Conservation (phyloP, 2,113 vertebrate species). For the Carollia perspicillata region DNA sequence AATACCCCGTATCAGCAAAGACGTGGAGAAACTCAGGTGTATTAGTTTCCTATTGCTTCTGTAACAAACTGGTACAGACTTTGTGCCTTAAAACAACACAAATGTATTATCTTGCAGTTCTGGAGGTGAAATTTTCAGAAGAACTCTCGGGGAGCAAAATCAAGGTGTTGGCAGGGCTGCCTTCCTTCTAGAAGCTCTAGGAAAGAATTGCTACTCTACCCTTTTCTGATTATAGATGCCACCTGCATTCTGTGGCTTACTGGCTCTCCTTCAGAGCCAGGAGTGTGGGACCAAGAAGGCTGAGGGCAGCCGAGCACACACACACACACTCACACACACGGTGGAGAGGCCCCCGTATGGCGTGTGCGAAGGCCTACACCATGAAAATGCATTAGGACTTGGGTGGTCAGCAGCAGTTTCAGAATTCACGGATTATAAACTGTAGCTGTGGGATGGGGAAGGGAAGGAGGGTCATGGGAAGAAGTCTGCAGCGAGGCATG, state of each 20-base stretch:
- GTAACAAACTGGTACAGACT: background rate
- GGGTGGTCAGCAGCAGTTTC: background rate
- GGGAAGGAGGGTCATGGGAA: background rate
- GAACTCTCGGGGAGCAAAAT: background rate
- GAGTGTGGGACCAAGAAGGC: background rate
- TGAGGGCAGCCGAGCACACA: background rate
- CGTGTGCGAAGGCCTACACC: background rate
- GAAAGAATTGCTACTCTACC: background rate
- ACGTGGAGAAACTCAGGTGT: background rate
- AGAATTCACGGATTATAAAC: background rate
- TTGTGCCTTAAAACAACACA: background rate
- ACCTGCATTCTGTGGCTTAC: background rate
- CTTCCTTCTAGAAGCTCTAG: background rate
- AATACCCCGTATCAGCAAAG: background rate
- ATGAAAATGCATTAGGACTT: background rate
- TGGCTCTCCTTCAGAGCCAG: background rate
- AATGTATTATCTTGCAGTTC: background rate
- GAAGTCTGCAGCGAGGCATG: background rate
- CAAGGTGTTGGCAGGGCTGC: background rate
- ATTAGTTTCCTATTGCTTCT: background rate
- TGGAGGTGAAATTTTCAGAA: background rate
- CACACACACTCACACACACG: too few species aligned
- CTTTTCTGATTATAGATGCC: background rate
- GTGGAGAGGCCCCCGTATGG: background rate
- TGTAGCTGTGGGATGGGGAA: background rate